Evolutionary conservation across 53 echinoderm and acorn worm genomes (phyloP).

Genomic region (Arbacia lixula): DNA sequence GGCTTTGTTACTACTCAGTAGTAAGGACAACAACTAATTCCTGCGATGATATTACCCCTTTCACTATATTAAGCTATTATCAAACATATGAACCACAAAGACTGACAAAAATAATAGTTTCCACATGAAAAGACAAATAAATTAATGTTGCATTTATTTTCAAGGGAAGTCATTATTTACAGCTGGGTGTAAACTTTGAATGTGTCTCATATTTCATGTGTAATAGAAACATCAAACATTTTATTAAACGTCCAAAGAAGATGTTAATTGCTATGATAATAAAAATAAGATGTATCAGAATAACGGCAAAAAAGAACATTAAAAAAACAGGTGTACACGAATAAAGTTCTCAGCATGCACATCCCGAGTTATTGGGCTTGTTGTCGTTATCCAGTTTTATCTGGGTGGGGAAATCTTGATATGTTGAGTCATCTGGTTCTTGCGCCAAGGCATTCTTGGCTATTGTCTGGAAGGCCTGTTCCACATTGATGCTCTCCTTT

Average conservation of each 20-base stretch:
- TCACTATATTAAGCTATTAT: no score
- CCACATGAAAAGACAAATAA: no score
- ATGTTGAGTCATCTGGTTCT: conserved; percentile 93
- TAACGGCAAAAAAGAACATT: conserved; percentile 17
- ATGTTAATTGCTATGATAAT: background rate
- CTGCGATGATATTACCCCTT: no score
- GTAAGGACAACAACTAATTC: no score
- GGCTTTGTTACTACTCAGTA: no score
- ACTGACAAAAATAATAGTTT: no score
- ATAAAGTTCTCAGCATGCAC: conserved; percentile 80
- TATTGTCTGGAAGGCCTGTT: conserved; percentile 99
- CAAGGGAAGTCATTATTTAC: conserved; percentile 45
- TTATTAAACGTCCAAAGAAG: background rate
- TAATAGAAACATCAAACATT: conserved; percentile 23
- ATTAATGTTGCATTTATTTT: no score
- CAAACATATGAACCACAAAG: no score
- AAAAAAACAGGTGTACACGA: background rate
- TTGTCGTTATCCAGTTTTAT: conserved; percentile 89
- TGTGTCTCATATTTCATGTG: conserved; percentile 22
- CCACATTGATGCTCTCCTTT: conserved; percentile 99
- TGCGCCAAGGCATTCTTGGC: conserved; percentile 99
- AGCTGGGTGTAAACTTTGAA: conserved; percentile 22
- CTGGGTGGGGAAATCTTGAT: conserved; percentile 92
- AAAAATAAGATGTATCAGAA: conserved; percentile 4
- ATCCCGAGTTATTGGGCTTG: conserved; percentile 80